A percentile compares a stretch with the other conserved stretches of the same genome.
phyloP scores from a whole-genome alignment of 2,113 vertebrate species.

The Tragelaphus imberbis region DNA sequence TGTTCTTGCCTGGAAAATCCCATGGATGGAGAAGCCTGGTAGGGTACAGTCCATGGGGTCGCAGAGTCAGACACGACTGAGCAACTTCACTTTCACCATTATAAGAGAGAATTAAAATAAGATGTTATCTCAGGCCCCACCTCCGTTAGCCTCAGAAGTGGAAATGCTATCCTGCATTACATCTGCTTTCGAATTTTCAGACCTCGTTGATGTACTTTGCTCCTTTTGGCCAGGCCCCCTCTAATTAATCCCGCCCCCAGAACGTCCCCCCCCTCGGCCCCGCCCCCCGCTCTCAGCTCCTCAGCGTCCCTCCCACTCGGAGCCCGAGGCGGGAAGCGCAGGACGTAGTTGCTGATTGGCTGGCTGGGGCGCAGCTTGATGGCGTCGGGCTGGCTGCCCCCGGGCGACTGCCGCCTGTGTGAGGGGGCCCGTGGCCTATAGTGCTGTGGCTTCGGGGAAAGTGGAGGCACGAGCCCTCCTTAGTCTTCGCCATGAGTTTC shows the following conservation, averaged over 20 bases:
- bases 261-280: neutral
- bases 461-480: neutral
- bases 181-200: fast-evolving
- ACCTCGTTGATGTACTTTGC: fast-evolving
- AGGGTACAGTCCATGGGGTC: neutral
- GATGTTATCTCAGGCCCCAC: neutral
- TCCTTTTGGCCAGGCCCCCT: fast-evolving
- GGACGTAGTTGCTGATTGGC: slow-evolving; percentile 27
- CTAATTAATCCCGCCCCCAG: neutral
- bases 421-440: fast-evolving
- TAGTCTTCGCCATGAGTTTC: slow-evolving; percentile 87
- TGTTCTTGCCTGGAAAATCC: neutral
- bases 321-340: neutral
- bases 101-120: neutral
- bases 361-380: slow-evolving; percentile 31
- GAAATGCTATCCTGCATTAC: fast-evolving
- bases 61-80: neutral
- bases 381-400: neutral
- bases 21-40: neutral
- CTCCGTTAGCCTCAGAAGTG: neutral
- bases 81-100: neutral
- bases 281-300: fast-evolving
- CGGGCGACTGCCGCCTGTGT: neutral
- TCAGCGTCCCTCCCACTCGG: neutral
- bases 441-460: neutral